These are phyloP conservation scores for Tetranychus piercei DNA, from an alignment of 2,888 invertebrate genomes.

Conservation along the genomic window DNA sequence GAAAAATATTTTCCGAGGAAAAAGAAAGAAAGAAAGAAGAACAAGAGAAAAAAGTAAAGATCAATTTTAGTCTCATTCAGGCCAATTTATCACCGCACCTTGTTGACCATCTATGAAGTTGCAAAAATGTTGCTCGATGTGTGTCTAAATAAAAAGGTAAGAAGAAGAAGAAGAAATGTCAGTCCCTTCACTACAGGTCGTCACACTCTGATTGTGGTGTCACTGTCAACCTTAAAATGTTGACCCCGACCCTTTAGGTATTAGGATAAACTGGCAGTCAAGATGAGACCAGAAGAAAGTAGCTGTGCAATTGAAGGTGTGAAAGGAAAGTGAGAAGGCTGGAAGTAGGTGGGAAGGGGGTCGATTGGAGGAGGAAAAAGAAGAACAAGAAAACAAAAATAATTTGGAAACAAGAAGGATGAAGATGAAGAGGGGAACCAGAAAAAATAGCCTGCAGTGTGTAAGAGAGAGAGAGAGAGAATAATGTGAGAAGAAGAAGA, in stretches of 20 bases:
- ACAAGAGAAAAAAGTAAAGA: background rate
- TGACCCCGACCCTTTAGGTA: background rate
- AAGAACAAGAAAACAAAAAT: background rate
- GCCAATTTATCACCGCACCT: conserved; percentile 1
- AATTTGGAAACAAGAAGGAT: background rate
- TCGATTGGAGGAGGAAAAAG: background rate
- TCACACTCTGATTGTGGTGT: background rate
- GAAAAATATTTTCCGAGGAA: background rate
- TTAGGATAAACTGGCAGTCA: background rate
- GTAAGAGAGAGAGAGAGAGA: conserved; percentile 1
- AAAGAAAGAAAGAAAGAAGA: background rate
- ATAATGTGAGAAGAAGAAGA: background rate
- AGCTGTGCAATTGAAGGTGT: background rate
- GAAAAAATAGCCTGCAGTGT: background rate
- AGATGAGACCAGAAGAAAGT: background rate
- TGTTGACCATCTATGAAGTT: background rate
- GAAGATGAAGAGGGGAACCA: background rate
- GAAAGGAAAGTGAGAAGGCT: background rate
- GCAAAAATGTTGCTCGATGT: background rate
- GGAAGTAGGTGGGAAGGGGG: background rate
- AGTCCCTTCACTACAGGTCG: background rate
- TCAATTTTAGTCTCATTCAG: background rate
- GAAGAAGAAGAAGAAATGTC: background rate
- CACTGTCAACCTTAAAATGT: background rate
- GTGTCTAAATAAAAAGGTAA: background rate